These are phyloP conservation scores for Leptinotarsa undecemlineata DNA, from an alignment of 1,140 invertebrate genomes.

Conservation along the genomic window DNA sequence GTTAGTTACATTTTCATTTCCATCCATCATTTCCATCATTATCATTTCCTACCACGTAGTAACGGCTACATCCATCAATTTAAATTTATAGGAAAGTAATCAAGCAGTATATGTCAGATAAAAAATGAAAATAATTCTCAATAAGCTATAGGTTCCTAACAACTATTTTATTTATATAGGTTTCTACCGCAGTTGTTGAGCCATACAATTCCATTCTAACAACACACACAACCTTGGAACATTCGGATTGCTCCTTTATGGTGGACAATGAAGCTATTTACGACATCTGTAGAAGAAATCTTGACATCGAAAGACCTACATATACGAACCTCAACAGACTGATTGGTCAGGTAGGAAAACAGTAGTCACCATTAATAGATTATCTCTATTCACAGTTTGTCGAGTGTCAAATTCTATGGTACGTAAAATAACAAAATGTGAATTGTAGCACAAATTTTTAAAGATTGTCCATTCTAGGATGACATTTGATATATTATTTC, in stretches of 20 bases:
- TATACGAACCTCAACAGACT: slow-evolving; percentile 81
- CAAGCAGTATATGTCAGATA: background rate
- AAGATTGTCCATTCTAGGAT: too few relatives aligned
- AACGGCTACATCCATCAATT: too few relatives aligned
- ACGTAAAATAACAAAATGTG: too few relatives aligned
- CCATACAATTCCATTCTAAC: slow-evolving; percentile 83
- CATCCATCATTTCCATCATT: too few relatives aligned
- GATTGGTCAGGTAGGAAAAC: slow-evolving; percentile 71
- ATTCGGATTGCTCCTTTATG: slow-evolving; percentile 84
- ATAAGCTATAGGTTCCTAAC: slow-evolving; percentile 5
- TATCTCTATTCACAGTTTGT: too few relatives aligned
- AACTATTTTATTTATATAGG: background rate
- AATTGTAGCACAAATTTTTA: too few relatives aligned
- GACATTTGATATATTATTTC: too few relatives aligned
- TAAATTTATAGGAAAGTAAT: too few relatives aligned
- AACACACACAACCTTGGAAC: slow-evolving; percentile 79
- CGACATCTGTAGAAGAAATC: slow-evolving; percentile 84
- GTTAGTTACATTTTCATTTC: too few relatives aligned
- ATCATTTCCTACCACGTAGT: too few relatives aligned
- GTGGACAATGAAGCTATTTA: slow-evolving; percentile 90
- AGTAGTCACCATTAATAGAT: too few relatives aligned
- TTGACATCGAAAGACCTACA: slow-evolving; percentile 83
- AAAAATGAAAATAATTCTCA: slow-evolving; percentile 27
- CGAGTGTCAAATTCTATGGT: too few relatives aligned
- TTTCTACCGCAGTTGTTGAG: slow-evolving; percentile 74